Conservation (phyloP, 2,888 invertebrate genomes). For the Netelia inedita region DNA sequence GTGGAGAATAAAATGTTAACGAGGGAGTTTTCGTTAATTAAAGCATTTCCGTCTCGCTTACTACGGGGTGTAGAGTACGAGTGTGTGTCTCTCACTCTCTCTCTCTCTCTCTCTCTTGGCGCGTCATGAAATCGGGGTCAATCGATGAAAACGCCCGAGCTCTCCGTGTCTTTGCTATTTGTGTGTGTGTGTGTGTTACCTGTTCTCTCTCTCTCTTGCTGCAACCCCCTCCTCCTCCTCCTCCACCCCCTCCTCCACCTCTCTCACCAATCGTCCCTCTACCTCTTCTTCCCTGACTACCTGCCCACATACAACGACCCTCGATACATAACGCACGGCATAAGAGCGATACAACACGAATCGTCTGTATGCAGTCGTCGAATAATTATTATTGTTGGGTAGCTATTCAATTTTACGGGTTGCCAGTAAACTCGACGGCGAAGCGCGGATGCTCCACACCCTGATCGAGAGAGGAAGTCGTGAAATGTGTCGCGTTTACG, state of each 20-base stretch:
- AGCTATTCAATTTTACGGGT: constrained; percentile 73
- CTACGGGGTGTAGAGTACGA: neutral
- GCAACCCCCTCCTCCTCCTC: constrained; percentile 5
- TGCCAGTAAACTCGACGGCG: constrained; percentile 50
- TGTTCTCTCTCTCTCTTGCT: constrained; percentile 40
- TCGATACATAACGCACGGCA: constrained; percentile 29
- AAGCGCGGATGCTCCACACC: constrained; percentile 80
- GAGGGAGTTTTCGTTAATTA: constrained; percentile 62
- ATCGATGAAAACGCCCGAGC: constrained; percentile 58
- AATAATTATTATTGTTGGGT: constrained; percentile 76
- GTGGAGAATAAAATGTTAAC: constrained; percentile 17
- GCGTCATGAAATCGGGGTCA: constrained; percentile 64
- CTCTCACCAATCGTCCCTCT: neutral
- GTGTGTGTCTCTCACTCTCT: neutral
- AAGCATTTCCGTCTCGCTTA: constrained; percentile 45
- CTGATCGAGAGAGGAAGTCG: constrained; percentile 75
- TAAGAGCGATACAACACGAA: constrained; percentile 43
- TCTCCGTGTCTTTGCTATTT: constrained; percentile 26
- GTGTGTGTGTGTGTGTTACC: constrained; percentile 27
- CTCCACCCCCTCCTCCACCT: neutral
- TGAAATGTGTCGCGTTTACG: constrained; percentile 76
- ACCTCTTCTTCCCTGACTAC: too few species aligned
- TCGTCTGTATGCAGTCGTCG: constrained; percentile 63
- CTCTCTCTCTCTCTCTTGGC: constrained; percentile 22
- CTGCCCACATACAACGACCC: neutral